These are phyloP conservation scores for Iguana delicatissima DNA, from an alignment of 2,797 vertebrate genomes.

Conservation along the genomic window DNA sequence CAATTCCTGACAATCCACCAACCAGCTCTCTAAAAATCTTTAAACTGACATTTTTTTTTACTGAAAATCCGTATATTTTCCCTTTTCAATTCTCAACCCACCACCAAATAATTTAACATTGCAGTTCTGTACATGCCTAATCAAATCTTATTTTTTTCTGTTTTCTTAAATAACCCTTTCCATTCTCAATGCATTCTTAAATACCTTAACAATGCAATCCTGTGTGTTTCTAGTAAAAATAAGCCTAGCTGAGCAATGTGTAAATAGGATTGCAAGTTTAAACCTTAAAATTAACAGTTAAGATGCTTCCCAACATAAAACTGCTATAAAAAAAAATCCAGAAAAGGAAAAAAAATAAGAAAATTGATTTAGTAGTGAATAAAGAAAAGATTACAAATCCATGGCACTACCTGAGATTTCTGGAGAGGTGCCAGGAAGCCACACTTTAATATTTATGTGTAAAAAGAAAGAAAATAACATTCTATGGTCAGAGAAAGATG, in stretches of 20 bases:
- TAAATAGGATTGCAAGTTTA: neutral
- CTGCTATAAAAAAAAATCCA: neutral
- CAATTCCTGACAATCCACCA: neutral
- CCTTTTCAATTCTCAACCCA: neutral
- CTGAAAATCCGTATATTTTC: neutral
- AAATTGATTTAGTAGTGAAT: neutral
- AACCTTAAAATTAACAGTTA: neutral
- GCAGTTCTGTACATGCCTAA: neutral
- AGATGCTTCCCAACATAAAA: rapidly evolving
- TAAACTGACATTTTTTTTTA: no score
- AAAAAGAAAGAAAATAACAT: neutral
- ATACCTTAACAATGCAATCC: neutral
- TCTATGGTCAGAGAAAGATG: neutral
- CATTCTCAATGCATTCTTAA: neutral
- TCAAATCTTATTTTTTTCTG: neutral
- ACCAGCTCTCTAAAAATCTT: neutral
- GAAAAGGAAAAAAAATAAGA: slow-evolving; percentile 16
- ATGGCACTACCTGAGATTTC: neutral
- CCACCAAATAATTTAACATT: neutral
- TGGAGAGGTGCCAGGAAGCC: neutral
- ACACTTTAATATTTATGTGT: neutral
- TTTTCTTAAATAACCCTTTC: neutral
- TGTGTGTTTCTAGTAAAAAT: neutral
- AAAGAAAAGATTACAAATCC: neutral
- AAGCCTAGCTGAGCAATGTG: neutral